A percentile compares a stretch with the other conserved stretches of the same genome.
Conservation (phyloP, 2,113 vertebrate species). For the Platysternon megacephalum region DNA sequence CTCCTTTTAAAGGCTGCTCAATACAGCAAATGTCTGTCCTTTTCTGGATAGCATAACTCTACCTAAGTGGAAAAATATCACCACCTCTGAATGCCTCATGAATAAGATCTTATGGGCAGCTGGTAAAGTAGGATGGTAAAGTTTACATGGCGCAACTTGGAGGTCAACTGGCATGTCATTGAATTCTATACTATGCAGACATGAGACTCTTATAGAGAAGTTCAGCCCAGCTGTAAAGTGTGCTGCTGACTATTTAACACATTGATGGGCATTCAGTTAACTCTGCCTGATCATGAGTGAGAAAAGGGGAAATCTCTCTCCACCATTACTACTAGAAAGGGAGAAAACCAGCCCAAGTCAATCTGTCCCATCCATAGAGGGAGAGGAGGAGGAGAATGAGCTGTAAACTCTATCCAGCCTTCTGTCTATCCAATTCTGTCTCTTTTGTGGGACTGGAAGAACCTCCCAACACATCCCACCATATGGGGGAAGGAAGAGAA, state of each 20-base stretch:
- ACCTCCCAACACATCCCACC: background rate
- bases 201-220: background rate
- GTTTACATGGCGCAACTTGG: background rate
- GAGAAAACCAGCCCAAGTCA: background rate
- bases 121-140: background rate
- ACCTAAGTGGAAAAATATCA: background rate
- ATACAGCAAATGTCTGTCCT: background rate
- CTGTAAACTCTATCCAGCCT: slow-evolving; percentile 22
- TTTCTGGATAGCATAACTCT: background rate
- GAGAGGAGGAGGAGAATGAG: background rate
- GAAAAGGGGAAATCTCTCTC: rapidly evolving
- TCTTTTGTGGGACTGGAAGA: background rate
- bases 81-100: background rate
- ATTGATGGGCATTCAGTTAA: rapidly evolving
- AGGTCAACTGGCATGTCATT: background rate
- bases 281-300: background rate
- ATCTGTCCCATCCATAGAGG: background rate
- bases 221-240: background rate
- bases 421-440: background rate
- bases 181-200: background rate
- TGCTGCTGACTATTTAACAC: background rate
- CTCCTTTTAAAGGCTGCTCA: background rate
- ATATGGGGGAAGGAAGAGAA: slow-evolving; percentile 8
- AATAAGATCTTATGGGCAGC: background rate
- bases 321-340: background rate